Evolutionary conservation across 2,113 vertebrate genomes (phyloP).

Genomic region (Mastomys natalensis): DNA sequence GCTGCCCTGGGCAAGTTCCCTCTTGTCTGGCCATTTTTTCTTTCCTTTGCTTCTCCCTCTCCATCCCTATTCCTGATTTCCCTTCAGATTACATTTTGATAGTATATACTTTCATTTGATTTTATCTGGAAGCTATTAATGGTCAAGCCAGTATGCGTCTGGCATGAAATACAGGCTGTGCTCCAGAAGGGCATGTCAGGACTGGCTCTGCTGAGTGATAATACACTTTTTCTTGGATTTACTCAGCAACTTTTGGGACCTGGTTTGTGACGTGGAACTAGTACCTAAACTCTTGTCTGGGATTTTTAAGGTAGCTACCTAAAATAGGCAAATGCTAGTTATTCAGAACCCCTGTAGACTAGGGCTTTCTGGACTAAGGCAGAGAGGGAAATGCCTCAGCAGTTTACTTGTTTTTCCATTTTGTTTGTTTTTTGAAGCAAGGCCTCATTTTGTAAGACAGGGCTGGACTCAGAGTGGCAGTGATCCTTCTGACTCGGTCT

Average conservation of each 20-base stretch:
- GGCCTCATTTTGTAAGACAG: background rate
- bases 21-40: constrained; percentile 33
- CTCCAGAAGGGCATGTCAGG: constrained; percentile 3
- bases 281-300: background rate
- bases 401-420: background rate
- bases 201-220: constrained; percentile 41
- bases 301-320: constrained; percentile 14
- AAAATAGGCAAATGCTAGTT: background rate
- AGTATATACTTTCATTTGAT: constrained; percentile 40
- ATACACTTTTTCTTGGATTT: constrained; percentile 50
- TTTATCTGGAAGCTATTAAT: constrained; percentile 70
- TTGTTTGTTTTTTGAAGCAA: background rate
- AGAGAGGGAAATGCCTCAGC: constrained; percentile 24
- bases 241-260: constrained; percentile 37
- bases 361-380: constrained; percentile 28
- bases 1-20: background rate
- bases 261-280: constrained; percentile 36
- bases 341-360: background rate
- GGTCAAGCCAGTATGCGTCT: constrained; percentile 39
- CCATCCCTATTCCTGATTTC: background rate
- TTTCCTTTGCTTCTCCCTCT: background rate
- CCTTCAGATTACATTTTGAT: constrained; percentile 58
- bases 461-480: background rate
- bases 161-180: constrained; percentile 12
- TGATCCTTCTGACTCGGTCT: background rate